Percentiles rank a stretch among this genome's conserved stretches.
Evolutionary conservation across 2,113 vertebrate species (phyloP).

Genomic region (Meleagris gallopavo): DNA sequence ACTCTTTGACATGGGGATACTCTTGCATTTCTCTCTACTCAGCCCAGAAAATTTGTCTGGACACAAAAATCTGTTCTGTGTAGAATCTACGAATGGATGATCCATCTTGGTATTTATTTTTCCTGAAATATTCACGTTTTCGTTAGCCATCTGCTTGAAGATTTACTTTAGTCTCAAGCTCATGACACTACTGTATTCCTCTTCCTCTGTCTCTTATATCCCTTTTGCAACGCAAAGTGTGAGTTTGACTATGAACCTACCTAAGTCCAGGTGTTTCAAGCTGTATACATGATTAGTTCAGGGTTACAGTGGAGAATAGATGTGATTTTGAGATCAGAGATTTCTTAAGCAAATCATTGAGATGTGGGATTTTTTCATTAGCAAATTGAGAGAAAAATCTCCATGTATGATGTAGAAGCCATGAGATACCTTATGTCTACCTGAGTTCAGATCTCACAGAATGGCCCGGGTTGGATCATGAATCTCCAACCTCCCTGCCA

Average conservation of each 20-base stretch:
- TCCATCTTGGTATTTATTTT: not conserved
- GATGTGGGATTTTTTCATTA: not conserved
- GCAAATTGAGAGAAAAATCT: not conserved
- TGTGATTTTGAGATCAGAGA: not conserved
- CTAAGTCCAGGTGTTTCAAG: not conserved
- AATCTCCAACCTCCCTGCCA: too few species aligned
- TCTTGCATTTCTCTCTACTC: not conserved
- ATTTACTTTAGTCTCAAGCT: not conserved
- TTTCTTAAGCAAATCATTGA: not conserved
- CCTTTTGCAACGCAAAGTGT: not conserved
- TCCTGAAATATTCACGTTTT: not conserved
- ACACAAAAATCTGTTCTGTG: not conserved
- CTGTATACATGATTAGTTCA: not conserved
- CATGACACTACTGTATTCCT: not conserved
- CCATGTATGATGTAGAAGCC: not conserved
- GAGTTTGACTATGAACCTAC: not conserved
- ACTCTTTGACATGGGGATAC: not conserved
- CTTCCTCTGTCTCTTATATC: not conserved
- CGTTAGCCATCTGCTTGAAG: not conserved
- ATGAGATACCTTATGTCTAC: not conserved
- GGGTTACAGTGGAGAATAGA: not conserved
- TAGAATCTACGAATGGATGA: not conserved
- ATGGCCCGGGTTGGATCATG: too few species aligned
- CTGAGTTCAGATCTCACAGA: not conserved
- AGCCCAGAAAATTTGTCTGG: not conserved